phyloP scores from a whole-genome alignment of 2,113 vertebrate species.

The Vidua chalybeata region DNA sequence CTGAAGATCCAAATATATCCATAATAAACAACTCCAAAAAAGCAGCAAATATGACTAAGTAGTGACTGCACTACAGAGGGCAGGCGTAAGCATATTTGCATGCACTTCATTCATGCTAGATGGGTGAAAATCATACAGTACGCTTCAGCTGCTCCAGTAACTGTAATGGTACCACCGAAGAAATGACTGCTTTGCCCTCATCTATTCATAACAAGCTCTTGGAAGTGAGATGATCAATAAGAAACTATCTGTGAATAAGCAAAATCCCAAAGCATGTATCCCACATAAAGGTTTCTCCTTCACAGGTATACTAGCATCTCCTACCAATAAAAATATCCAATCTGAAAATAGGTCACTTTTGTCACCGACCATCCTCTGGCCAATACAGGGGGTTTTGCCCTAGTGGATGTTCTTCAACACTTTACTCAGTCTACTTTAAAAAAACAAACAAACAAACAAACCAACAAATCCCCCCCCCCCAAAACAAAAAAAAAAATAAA shows the following conservation, averaged over 20 bases:
- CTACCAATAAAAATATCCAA: neutral
- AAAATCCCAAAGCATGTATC: constrained; percentile 14
- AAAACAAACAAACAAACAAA: neutral
- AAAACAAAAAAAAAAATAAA: neutral
- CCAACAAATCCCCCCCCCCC: neutral
- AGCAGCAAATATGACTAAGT: constrained; percentile 43
- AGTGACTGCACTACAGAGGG: constrained; percentile 64
- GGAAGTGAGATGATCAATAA: neutral
- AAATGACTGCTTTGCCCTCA: constrained; percentile 16
- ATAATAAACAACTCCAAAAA: constrained; percentile 44
- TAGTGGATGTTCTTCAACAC: neutral
- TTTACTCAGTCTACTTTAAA: neutral
- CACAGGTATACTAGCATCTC: neutral
- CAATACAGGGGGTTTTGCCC: neutral
- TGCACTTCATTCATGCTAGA: constrained; percentile 59
- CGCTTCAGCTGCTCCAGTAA: neutral
- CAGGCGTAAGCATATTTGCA: constrained; percentile 64
- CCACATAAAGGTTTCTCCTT: neutral
- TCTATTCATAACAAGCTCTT: neutral
- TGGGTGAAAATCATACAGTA: constrained; percentile 15
- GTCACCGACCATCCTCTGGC: neutral
- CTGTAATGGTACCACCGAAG: neutral
- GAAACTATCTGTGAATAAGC: neutral
- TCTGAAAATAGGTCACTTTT: constrained; percentile 13
- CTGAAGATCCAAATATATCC: constrained; percentile 16